Evolutionary conservation across 2,113 vertebrate genomes (phyloP).

Genomic region (Condylura cristata): DNA sequence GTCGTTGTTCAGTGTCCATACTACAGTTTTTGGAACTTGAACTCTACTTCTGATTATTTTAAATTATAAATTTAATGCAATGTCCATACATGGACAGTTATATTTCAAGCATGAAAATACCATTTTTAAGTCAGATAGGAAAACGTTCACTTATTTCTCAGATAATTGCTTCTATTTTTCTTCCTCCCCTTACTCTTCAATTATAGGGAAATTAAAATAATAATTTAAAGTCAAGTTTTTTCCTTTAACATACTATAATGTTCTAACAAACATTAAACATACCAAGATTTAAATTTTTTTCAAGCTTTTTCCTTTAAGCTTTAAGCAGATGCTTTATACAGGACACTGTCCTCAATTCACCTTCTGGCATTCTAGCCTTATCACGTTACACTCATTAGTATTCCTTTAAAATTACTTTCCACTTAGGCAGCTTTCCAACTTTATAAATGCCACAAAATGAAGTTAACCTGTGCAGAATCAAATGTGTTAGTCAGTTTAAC

Average conservation of each 20-base stretch:
- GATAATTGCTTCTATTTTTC: neutral
- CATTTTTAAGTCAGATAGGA: neutral
- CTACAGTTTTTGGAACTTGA: neutral
- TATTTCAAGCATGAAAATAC: constrained; percentile 28
- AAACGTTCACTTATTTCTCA: neutral
- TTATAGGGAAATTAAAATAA: neutral
- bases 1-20: neutral
- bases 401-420: constrained; percentile 49
- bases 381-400: neutral
- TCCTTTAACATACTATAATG: neutral
- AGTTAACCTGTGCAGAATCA: constrained; percentile 20
- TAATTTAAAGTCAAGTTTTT: neutral
- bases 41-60: constrained; percentile 47
- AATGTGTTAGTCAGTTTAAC: constrained; percentile 5
- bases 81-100: neutral
- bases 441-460: constrained; percentile 45
- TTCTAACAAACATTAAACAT: constrained; percentile 24
- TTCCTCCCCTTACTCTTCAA: neutral
- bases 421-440: constrained; percentile 34
- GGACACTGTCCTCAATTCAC: neutral
- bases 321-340: neutral
- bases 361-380: constrained; percentile 17
- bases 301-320: neutral
- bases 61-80: neutral
- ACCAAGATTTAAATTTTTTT: neutral